Evolutionary conservation across 1,140 invertebrate species (phyloP), one percentile per base, ranked within the genome.

Genomic region (Thaumatotibia leucotreta): DNA sequence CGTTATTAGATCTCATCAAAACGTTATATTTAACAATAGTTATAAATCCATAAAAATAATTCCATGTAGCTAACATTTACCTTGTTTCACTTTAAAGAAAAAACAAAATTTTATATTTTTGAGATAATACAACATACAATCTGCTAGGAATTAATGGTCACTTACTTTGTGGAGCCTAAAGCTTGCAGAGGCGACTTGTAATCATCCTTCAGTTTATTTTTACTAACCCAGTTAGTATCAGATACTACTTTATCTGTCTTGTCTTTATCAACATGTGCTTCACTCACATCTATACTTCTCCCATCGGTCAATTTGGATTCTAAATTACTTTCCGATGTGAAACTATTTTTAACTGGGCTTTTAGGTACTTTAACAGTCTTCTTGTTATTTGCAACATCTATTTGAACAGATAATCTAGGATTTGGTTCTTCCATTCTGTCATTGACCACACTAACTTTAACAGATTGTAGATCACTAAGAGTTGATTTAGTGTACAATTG

Each of bases 151-250:
- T 45, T n/a, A 20, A 17, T 17, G 6, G 35, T 65, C 64, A 84
- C 85, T 86, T 79, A 89, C 87, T 67, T 83, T 61, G 79, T 80
- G 54, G 66, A 70, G 32, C 78, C 77, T 63, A 89, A 77, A 32
- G 85, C 77, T 27, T 84, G 75, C 29, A 89, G 67, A 24, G 87
- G 87, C 4, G 87, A 89, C 77, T 75, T 77, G 61, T 89, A 89
- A 67, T 89, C 84, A 67, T 80, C 67, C 58, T 64, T 70, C 32
- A 54, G 11, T 67, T 61, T 62, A 11, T 31, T 20, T 10, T 24
- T 64, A 39, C 67, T 31, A 39, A 69, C 23, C 61, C 70, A 32
- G 67, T 70, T 69, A 74, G 72, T 45, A 68, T 17, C 23, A 1
- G 54, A 17, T 6, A 4, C 14, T 35, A 64, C 27, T 62, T 62